Percentiles rank a stretch among this genome's conserved stretches.
These are phyloP conservation scores for Trypoxylon attenuatum DNA, from an alignment of 2,888 invertebrate genomes.

Conservation along the genomic window DNA sequence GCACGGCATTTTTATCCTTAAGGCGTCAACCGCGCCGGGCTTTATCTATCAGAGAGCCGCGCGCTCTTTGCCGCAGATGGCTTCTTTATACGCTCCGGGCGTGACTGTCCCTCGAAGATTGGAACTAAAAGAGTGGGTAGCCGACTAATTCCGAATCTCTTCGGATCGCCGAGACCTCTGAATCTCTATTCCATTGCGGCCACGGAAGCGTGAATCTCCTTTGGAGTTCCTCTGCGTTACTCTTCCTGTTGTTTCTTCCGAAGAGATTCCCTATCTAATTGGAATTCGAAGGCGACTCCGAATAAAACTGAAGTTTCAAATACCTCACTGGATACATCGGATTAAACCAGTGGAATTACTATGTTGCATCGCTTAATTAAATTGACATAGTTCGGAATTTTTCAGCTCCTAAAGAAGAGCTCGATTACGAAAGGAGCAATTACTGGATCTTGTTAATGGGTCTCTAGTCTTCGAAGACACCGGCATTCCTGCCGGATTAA, in stretches of 20 bases:
- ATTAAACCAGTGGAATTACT: constrained; percentile 35
- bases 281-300: constrained; percentile 31
- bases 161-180: too few species aligned
- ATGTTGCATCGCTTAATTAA: not conserved
- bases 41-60: not conserved
- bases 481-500: constrained; percentile 2
- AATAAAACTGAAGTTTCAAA: constrained; percentile 25
- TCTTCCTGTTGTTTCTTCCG: constrained; percentile 22
- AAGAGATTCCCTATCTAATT: constrained; percentile 34
- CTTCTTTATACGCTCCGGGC: not conserved
- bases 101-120: not conserved
- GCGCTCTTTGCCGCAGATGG: not conserved
- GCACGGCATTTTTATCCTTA: not conserved
- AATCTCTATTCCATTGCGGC: too few species aligned
- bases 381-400: too few species aligned
- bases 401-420: too few species aligned
- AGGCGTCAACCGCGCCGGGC: not conserved
- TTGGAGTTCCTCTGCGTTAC: not conserved
- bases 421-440: too few species aligned
- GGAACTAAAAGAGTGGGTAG: not conserved
- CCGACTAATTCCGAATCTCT: not conserved
- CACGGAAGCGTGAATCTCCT: not conserved
- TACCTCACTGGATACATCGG: too few species aligned
- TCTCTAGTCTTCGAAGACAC: too few species aligned
- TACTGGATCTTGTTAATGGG: too few species aligned